phyloP scores from a whole-genome alignment of 1,140 invertebrate species.

The Trachymyrmex cornetzi region DNA sequence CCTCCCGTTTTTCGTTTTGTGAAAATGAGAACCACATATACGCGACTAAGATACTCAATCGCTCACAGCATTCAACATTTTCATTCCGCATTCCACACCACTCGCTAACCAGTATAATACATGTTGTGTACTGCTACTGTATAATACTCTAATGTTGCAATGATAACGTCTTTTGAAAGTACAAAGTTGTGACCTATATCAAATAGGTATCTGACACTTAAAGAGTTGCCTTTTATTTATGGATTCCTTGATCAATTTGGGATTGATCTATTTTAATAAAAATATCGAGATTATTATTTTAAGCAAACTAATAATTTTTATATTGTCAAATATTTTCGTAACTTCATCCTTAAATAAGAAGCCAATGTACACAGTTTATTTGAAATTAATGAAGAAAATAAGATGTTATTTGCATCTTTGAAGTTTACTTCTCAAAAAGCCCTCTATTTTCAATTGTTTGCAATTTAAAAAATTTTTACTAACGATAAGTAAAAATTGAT shows the following conservation, averaged over 20 bases:
- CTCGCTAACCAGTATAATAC: constrained; percentile 16
- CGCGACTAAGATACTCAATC: constrained; percentile 40
- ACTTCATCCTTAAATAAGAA: neutral
- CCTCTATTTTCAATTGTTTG: neutral
- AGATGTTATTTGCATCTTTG: neutral
- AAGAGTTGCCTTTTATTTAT: neutral
- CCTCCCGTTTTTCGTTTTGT: constrained; percentile 48
- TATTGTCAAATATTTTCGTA: neutral
- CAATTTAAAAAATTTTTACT: neutral
- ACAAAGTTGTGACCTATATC: neutral
- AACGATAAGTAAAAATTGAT: neutral
- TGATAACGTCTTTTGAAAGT: constrained; percentile 17
- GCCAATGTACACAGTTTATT: too few species aligned
- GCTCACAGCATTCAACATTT: constrained; percentile 30
- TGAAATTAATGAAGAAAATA: neutral
- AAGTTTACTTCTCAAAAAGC: neutral
- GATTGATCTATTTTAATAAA: neutral
- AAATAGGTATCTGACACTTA: neutral
- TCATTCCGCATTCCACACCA: constrained; percentile 13
- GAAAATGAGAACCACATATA: constrained; percentile 26
- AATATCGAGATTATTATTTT: neutral
- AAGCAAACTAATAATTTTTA: neutral
- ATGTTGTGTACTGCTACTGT: neutral
- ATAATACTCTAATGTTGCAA: neutral
- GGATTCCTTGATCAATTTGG: neutral